These are phyloP conservation scores for Ips typographus DNA, from an alignment of 1,140 invertebrate species.

Conservation along the genomic window DNA sequence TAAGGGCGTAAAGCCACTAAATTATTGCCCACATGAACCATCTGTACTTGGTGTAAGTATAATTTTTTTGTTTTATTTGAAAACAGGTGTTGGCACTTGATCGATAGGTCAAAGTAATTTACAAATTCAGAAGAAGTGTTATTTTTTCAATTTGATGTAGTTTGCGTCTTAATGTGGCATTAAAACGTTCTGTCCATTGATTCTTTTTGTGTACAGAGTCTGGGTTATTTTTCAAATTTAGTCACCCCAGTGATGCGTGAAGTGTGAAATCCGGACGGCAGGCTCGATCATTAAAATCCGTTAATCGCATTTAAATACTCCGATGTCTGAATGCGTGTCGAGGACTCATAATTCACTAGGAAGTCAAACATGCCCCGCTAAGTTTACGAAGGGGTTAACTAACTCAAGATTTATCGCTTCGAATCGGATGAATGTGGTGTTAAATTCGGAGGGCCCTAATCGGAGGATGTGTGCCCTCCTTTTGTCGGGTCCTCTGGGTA, in stretches of 20 bases:
- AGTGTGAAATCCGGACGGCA: constrained; percentile 36
- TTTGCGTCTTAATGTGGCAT: too few relatives aligned
- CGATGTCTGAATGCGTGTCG: constrained; percentile 43
- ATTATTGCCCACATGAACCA: constrained; percentile 1
- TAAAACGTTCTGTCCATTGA: neutral
- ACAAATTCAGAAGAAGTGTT: too few relatives aligned
- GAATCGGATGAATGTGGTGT: constrained; percentile 41
- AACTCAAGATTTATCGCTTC: constrained; percentile 46
- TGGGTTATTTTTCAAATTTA: constrained; percentile 22
- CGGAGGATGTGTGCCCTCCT: constrained; percentile 22
- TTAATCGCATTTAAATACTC: constrained; percentile 49
- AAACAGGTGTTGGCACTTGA: too few relatives aligned
- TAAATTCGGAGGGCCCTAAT: constrained; percentile 30
- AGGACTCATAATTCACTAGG: constrained; percentile 45
- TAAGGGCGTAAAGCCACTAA: constrained; percentile 5
- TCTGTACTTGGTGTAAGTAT: neutral
- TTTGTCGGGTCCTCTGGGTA: constrained; percentile 28
- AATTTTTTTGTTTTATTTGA: too few relatives aligned
- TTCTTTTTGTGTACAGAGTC: neutral
- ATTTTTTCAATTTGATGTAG: too few relatives aligned
- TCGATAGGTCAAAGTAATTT: too few relatives aligned
- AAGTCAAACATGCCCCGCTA: constrained; percentile 46
- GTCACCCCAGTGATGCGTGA: constrained; percentile 24
- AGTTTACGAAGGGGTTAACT: constrained; percentile 45
- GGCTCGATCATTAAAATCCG: constrained; percentile 46